Evolutionary conservation across 2,113 vertebrate genomes (phyloP), one percentile per base, ranked within the genome.

Genomic region (Phaethon lepturus): DNA sequence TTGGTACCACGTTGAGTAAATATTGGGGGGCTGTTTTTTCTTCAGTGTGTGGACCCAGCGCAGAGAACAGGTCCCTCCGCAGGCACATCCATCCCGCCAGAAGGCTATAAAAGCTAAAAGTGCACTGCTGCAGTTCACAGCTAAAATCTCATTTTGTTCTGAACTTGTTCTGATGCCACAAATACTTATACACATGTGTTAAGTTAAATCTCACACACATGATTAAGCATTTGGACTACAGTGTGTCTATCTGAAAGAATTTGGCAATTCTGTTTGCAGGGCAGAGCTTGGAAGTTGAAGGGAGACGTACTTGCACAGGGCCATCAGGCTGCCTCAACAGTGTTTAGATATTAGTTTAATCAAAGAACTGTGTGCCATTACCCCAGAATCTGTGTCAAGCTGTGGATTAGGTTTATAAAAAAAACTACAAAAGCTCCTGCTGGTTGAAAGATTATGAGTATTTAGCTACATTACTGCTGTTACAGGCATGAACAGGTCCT

Each of bases 321-420:
- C 95, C 94, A 97, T 95, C 84, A 64, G 85, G 60, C 92, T 94
- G 86, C 91, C 17, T 23, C 17, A 42, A 35, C 53, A 53, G 91
- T 96, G 86, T 94, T 96, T 93, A 95, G 96, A 94, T 98, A 97
- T 96, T 97, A 97, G 96, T 98, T 97, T 97, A 98, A 96, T 98
- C 97, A 98, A 97, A 98, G 97, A 96, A 97, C 82, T 96, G 86
- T 98, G 83, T 97, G 97, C 94, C 72, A 83, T 98, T 98, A 98
- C 95, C 81, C 68, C 91, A 96, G 97, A 92, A 98, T 97, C 96
- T 96, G 64, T 97, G 97, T 98, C 97, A 98, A 98, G 95, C 96
- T 98, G 95, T 97, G 97, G 97, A 98, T 98, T 98, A 98, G 73
- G 86, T 98, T 97, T 95, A 95, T 94, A 95, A 97, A 95, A 94